Base-by-base conservation (phyloP, 2,113 vertebrate genomes). In the Grammomys surdaster region DNA sequence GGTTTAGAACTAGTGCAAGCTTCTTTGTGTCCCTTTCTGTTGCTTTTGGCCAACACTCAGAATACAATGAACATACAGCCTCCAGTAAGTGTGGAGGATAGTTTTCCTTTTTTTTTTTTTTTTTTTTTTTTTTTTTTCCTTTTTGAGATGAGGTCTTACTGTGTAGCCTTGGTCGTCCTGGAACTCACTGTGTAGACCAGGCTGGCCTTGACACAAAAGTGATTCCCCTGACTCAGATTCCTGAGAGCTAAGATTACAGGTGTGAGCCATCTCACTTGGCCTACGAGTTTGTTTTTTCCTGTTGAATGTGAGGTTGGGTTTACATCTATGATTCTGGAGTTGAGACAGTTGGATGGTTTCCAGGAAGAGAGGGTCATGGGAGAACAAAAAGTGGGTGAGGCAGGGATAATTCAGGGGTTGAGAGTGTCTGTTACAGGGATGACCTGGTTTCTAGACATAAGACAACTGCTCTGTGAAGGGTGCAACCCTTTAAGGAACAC, bases 261-360 rank as follows among this genome's bases (percentile, higher is more conserved):
- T 72, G 48, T 40, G 48, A 11, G 28, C 46, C 67, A 24, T 70
- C 22, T 56, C 63, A 33, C 13, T 48, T 26, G 69, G 67, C 63
- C 31, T 51, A 7, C 5, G 85, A 85, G 40, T 86, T 31, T 31
- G 36, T 14, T 58, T 80, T 58, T 58, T 58, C 6, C 54, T 82
- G 22, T 84, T 84, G 78, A 43, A 69, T 87, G 90, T 54, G 89
- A 86, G 65, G 40, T 0, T 94, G n/a, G 94, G 36, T 77, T 89
- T 80, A 69, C 17, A 48, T 65, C 65, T 90, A 3, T 76, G 60
- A 89, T 78, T 90, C 67, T 85, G 69, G 91, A 19, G 12, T 3
- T 36, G 33, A 80, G 92, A 51, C 24, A 22, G 58, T 48, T 88
- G 40, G 51, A 48, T 70, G 88, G 7, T 76, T 88, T 5, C 20